Evolutionary conservation across 2,797 vertebrate species (phyloP).

Genomic region (Microctenopoma stevenorrisi): DNA sequence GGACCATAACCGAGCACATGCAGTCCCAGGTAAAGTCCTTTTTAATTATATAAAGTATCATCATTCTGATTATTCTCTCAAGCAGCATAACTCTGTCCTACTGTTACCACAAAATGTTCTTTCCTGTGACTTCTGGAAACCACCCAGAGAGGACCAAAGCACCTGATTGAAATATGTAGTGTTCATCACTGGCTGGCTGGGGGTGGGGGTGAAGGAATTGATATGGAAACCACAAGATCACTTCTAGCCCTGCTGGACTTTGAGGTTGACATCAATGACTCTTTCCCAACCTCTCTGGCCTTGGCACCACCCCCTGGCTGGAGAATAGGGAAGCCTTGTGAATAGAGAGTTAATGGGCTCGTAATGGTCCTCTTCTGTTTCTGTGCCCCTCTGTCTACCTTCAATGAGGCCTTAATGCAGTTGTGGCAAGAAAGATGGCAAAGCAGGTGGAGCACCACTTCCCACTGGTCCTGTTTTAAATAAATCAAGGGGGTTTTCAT

Average conservation of each 20-base stretch:
- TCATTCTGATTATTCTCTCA: conserved; percentile 14
- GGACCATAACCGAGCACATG: conserved; percentile 78
- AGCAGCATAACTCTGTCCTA: conserved; percentile 29
- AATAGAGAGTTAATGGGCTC: conserved; percentile 77
- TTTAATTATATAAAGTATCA: neutral
- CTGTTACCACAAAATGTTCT: conserved; percentile 49
- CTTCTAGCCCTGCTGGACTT: conserved; percentile 53
- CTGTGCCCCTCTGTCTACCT: conserved; percentile 63
- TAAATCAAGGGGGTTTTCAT: conserved; percentile 77
- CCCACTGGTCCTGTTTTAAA: conserved; percentile 76
- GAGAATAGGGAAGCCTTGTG: conserved; percentile 64
- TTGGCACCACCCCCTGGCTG: conserved; percentile 56
- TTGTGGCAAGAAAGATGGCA: conserved; percentile 72
- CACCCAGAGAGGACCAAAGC: conserved; percentile 48
- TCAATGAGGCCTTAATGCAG: conserved; percentile 77
- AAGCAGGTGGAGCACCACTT: conserved; percentile 74
- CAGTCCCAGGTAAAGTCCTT: conserved; percentile 82
- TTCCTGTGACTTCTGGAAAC: conserved; percentile 77
- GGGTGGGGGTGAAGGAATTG: conserved; percentile 43
- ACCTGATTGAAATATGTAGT: conserved; percentile 59
- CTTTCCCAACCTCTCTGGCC: conserved; percentile 62
- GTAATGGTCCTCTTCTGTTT: conserved; percentile 80
- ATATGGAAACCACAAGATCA: conserved; percentile 63
- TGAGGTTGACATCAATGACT: conserved; percentile 67
- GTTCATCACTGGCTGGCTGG: conserved; percentile 24